Conservation (phyloP, 1,140 invertebrate species). For the Cylas formicarius region DNA sequence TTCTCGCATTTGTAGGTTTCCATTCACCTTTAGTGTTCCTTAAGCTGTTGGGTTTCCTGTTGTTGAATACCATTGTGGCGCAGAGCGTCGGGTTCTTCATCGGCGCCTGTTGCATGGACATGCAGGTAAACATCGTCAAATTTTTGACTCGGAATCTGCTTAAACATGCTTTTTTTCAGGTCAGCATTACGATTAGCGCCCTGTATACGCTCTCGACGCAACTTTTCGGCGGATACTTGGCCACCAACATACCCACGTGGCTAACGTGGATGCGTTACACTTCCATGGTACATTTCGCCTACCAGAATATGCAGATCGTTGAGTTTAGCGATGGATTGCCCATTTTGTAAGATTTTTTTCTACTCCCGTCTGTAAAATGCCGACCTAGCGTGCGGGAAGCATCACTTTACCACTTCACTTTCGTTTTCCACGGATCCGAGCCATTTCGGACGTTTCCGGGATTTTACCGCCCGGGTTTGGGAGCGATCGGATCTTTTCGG, state of each 20-base stretch:
- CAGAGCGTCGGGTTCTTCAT: conserved; percentile 82
- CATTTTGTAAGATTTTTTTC: conserved; percentile 65
- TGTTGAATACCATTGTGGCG: conserved; percentile 71
- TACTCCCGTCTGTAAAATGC: too few relatives aligned
- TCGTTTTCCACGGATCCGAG: too few relatives aligned
- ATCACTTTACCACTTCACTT: too few relatives aligned
- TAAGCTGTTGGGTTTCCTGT: conserved; percentile 62
- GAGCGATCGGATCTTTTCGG: too few relatives aligned
- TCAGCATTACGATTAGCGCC: conserved; percentile 70
- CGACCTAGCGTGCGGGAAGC: too few relatives aligned
- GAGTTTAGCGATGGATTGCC: conserved; percentile 68
- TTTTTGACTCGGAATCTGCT: conserved; percentile 1
- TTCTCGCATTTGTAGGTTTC: conserved; percentile 37
- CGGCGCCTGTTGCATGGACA: conserved; percentile 71
- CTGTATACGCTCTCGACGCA: conserved; percentile 74
- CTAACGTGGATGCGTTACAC: conserved; percentile 74
- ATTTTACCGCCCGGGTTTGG: too few relatives aligned
- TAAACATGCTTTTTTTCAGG: conserved; percentile 6
- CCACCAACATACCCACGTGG: conserved; percentile 69
- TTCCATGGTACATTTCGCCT: conserved; percentile 77
- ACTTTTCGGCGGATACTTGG: conserved; percentile 74
- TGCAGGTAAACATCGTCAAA: conserved; percentile 50
- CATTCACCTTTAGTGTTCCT: conserved; percentile 60
- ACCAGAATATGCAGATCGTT: conserved; percentile 79
- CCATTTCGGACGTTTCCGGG: too few relatives aligned